Percentiles rank a stretch among this genome's conserved stretches.
phyloP scores from a whole-genome alignment of 2,113 vertebrate species.

The Podarcis raffonei region DNA sequence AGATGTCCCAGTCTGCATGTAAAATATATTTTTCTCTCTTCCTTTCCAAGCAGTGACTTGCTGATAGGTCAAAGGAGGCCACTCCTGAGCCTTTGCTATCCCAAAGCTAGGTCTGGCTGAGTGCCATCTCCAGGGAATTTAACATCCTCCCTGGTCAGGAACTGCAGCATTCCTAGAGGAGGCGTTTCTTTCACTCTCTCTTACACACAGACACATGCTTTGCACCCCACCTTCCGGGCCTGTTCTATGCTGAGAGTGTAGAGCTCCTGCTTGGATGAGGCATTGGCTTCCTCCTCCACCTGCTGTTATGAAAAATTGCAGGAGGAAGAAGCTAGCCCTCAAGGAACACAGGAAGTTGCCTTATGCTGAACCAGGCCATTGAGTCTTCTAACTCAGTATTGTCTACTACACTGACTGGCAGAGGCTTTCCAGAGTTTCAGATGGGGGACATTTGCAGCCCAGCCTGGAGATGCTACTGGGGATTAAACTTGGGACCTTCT shows the following conservation, averaged over 20 bases:
- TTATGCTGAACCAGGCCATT: no score
- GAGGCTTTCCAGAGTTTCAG: no score
- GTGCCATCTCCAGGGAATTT: conserved; percentile 30
- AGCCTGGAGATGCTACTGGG: no score
- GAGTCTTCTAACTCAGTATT: no score
- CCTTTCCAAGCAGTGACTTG: not conserved
- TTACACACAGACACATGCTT: not conserved
- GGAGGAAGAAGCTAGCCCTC: not conserved
- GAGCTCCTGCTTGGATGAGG: conserved; percentile 42
- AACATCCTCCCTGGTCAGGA: conserved; percentile 49
- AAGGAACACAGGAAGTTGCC: not conserved
- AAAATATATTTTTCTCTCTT: not conserved
- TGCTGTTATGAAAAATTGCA: conserved; percentile 10
- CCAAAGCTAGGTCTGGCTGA: conserved; percentile 21
- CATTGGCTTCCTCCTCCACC: not conserved
- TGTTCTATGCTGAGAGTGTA: conserved; percentile 20
- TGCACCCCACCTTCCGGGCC: conserved; percentile 26
- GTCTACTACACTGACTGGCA: no score
- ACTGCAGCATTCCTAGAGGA: conserved; percentile 62
- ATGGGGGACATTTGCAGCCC: no score
- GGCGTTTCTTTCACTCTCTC: conserved; percentile 39
- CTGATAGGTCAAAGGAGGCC: not conserved
- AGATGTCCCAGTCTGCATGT: not conserved
- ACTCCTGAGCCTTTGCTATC: not conserved
- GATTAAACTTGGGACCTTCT: no score